phyloP scores from a whole-genome alignment of 2,888 invertebrate genomes.

The Limnephilus marmoratus region DNA sequence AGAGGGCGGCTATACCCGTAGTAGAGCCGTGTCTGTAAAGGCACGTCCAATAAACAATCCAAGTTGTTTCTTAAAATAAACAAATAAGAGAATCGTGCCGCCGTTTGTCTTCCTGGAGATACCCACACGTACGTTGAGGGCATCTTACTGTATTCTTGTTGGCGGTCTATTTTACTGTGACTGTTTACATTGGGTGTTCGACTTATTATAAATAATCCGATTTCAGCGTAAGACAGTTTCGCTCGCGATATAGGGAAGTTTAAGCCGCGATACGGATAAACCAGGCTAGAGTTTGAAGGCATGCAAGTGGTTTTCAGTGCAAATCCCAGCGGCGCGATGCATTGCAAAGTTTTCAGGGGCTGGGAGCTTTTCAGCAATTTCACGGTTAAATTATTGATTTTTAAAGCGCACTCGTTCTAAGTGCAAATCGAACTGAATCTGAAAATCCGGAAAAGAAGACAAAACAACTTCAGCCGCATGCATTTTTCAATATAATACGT shows the following conservation, averaged over 20 bases:
- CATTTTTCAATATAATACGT: too few species aligned
- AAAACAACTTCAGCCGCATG: background rate
- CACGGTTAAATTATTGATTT: background rate
- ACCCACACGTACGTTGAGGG: background rate
- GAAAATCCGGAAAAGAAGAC: background rate
- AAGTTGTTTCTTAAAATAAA: constrained; percentile 60
- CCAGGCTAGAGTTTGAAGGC: background rate
- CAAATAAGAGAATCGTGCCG: constrained; percentile 57
- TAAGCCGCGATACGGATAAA: constrained; percentile 1
- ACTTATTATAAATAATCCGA: constrained; percentile 39
- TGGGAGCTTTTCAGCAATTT: background rate
- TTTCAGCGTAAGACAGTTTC: background rate
- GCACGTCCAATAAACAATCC: constrained; percentile 64
- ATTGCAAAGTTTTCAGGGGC: background rate
- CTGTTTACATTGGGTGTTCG: constrained; percentile 39
- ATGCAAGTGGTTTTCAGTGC: background rate
- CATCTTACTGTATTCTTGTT: constrained; percentile 4
- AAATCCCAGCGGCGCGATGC: constrained; percentile 15
- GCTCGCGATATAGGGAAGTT: constrained; percentile 9
- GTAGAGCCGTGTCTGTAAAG: constrained; percentile 53
- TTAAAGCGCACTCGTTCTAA: background rate
- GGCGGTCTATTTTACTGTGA: constrained; percentile 38
- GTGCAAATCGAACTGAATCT: background rate
- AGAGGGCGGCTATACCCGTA: constrained; percentile 2
- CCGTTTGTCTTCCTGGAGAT: constrained; percentile 49